Percentiles rank a stretch among this genome's conserved stretches.
phyloP scores from a whole-genome alignment of 2,888 invertebrate genomes.

The Clistopyga incitator region DNA sequence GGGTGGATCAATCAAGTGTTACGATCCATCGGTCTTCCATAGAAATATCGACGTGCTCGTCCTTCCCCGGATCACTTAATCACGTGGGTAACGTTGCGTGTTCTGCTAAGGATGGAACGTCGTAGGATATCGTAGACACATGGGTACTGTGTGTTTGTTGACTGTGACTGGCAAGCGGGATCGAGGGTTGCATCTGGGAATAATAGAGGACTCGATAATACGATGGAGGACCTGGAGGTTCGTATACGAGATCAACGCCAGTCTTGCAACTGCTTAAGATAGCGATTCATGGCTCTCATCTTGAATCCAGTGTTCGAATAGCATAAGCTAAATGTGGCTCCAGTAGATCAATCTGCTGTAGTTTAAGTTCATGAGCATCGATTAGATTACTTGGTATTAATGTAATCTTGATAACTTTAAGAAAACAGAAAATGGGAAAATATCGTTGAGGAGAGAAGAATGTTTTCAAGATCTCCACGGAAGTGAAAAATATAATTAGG shows the following conservation, averaged over 20 bases:
- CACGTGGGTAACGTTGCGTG: slow-evolving; percentile 43
- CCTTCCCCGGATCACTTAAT: slow-evolving; percentile 61
- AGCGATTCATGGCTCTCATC: slow-evolving; percentile 41
- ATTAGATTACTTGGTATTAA: neutral
- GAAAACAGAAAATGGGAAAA: neutral
- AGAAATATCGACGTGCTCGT: slow-evolving; percentile 46
- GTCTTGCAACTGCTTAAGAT: slow-evolving; percentile 9
- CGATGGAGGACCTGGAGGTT: slow-evolving; percentile 21
- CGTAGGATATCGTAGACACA: slow-evolving; percentile 2
- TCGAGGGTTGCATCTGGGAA: slow-evolving; percentile 40
- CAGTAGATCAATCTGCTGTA: neutral
- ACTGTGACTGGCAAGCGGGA: slow-evolving; percentile 8
- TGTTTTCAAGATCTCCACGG: neutral
- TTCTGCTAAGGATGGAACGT: slow-evolving; percentile 29
- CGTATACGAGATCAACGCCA: slow-evolving; percentile 31
- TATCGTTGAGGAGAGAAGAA: neutral
- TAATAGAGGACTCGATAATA: slow-evolving; percentile 44
- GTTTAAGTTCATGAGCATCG: neutral
- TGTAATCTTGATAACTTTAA: neutral
- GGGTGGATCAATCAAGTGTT: slow-evolving; percentile 65
- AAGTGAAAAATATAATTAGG: neutral
- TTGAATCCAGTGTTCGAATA: neutral
- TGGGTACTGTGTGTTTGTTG: neutral
- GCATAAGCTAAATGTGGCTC: neutral
- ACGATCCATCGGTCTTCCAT: slow-evolving; percentile 62